Evolutionary conservation across 1,140 invertebrate species (phyloP).

Genomic region (Dufourea novaeangliae): DNA sequence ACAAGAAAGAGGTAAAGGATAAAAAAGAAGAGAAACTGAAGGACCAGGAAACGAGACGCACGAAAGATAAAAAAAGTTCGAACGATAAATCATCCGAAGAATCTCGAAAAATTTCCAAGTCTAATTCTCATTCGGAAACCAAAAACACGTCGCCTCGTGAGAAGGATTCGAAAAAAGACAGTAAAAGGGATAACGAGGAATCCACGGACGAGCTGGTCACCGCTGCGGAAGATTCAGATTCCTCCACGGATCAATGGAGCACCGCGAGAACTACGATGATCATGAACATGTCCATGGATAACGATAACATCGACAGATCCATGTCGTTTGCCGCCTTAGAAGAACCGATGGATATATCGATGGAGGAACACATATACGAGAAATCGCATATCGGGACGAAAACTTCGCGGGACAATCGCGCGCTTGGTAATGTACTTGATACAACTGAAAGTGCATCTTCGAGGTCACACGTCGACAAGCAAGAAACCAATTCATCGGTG

Average conservation of each 20-base stretch:
- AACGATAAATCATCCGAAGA: too few relatives aligned
- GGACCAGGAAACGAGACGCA: fast-evolving
- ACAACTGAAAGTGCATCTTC: too few relatives aligned
- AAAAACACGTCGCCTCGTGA: background rate
- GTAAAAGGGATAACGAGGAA: background rate
- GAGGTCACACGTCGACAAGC: background rate
- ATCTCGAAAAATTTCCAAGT: fast-evolving
- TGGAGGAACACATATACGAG: background rate
- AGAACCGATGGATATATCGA: background rate
- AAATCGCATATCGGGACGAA: background rate
- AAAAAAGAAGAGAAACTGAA: background rate
- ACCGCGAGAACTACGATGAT: background rate
- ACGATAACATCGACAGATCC: background rate
- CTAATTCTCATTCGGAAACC: background rate
- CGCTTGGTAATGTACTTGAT: too few relatives aligned
- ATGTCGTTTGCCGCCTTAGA: too few relatives aligned
- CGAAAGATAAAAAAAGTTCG: background rate
- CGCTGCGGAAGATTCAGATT: background rate
- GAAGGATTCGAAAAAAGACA: background rate
- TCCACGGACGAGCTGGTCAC: background rate
- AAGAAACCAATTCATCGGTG: background rate
- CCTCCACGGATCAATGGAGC: background rate
- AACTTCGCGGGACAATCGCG: too few relatives aligned
- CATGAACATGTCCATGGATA: background rate
- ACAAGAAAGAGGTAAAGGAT: fast-evolving